Base-by-base conservation (phyloP, 2,888 invertebrate genomes). In the Salticus scenicus region DNA sequence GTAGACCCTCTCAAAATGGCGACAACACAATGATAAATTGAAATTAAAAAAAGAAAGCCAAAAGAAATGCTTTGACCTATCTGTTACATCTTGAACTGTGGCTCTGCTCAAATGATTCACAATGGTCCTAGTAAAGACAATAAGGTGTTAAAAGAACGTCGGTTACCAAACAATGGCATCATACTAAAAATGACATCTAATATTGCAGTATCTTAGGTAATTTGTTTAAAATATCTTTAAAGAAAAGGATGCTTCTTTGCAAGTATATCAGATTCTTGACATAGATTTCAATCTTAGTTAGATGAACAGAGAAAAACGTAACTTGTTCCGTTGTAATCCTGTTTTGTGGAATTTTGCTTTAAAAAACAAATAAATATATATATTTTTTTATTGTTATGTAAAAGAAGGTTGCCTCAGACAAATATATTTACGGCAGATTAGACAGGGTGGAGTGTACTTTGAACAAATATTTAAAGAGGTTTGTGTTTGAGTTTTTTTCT, bases 1-100 rank as follows among this genome's bases (percentile, higher is more conserved):
- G 70, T 70, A 70, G 42, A 42, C 28, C 27, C 28, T 20, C 14
- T 20, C 70, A 70, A 70, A 70, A 70, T 70, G 41, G 42, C 41
- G 70, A 70, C 70, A 42, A 27, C 70, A 70, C 70, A 70, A 70
- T 70, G 28, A 42, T 28, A 30, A 33, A 12, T 30, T 17, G 4
- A 66, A 66, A 37, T 33, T 20, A 1, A 33, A 20, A 14, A 20
- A 24, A 24, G 2, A 24, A 57, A 57, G n/a, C n/a, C n/a, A 57
- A 57, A 24, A 57, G 7, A 57, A 57, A 57, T 1, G 1, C 4
- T 24, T 5, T 57, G 24, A n/a, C 24, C 57, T 57, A 57, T 57
- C 57, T 57, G 5, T 57, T 57, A 57, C 24, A 57, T 57, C 57
- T 57, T 57, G 24, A 24, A 24, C 57, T 24, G 4, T 1, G 24